Conservation (phyloP, 2,113 vertebrate species). For the Syngnathoides biaculeatus region DNA sequence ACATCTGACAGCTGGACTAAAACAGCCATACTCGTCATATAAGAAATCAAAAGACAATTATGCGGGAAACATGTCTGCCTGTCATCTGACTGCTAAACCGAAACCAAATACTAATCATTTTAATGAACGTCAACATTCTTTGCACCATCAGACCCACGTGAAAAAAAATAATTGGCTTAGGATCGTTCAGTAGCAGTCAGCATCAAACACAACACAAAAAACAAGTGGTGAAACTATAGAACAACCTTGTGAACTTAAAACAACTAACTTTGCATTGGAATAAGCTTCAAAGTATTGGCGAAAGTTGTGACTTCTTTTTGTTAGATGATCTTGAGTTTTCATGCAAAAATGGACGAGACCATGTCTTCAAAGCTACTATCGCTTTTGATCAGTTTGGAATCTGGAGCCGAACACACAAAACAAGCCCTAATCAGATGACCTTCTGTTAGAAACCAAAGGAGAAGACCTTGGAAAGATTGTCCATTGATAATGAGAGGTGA, state of each 20-base stretch:
- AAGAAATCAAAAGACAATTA: not conserved
- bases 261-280: not conserved
- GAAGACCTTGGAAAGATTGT: not conserved
- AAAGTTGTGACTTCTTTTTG: slow-evolving; percentile 4
- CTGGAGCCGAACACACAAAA: slow-evolving; percentile 1
- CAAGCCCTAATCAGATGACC: slow-evolving; percentile 16
- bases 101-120: not conserved
- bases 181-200: not conserved
- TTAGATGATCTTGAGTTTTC: not conserved
- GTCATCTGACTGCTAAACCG: slow-evolving; percentile 4
- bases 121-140: slow-evolving; percentile 9
- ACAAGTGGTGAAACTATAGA: not conserved
- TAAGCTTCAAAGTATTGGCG: not conserved
- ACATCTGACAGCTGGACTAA: slow-evolving; percentile 31
- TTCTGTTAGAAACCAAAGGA: not conserved
- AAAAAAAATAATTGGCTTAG: not conserved
- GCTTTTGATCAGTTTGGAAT: slow-evolving; percentile 14
- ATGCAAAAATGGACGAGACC: not conserved
- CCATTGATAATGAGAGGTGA: not conserved
- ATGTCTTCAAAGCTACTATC: not conserved
- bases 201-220: not conserved
- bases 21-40: not conserved
- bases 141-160: not conserved
- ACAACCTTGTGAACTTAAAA: not conserved
- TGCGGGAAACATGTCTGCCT: not conserved